phyloP scores from a whole-genome alignment of 1,140 invertebrate genomes.

The Ostrea edulis region DNA sequence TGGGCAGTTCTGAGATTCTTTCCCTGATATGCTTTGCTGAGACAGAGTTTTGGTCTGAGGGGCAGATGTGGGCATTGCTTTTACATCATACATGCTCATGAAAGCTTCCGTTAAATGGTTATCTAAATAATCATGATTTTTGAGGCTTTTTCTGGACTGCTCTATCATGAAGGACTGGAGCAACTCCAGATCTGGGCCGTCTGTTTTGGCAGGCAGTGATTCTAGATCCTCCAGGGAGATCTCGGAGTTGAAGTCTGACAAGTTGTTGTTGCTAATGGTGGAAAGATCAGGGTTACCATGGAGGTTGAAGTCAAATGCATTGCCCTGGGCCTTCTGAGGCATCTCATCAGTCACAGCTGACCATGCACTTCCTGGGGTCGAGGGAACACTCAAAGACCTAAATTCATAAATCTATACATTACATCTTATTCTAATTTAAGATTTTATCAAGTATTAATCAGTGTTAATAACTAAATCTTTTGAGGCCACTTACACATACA shows the following conservation, averaged over 20 bases:
- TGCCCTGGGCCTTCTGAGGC: not conserved
- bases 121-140: not conserved
- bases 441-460: no score
- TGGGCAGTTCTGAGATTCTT: constrained; percentile 26
- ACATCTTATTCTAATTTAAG: no score
- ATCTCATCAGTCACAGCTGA: constrained; percentile 20
- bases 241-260: not conserved
- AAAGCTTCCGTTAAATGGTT: constrained; percentile 24
- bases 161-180: constrained; percentile 36
- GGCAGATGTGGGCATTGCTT: not conserved
- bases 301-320: not conserved
- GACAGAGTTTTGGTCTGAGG: constrained; percentile 29
- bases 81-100: constrained; percentile 10
- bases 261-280: not conserved
- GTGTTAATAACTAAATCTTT: no score
- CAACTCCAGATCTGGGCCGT: not conserved
- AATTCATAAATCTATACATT: not conserved
- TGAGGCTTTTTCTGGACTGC: constrained; percentile 27
- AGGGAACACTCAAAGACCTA: constrained; percentile 10
- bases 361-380: constrained; percentile 1
- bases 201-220: constrained; percentile 20
- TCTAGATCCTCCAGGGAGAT: constrained; percentile 26
- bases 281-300: not conserved
- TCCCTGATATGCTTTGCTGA: constrained; percentile 39
- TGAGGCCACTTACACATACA: no score